Percentiles rank a stretch among this genome's conserved stretches.
phyloP scores from a whole-genome alignment of 2,797 vertebrate species.

The Pterois miles region DNA sequence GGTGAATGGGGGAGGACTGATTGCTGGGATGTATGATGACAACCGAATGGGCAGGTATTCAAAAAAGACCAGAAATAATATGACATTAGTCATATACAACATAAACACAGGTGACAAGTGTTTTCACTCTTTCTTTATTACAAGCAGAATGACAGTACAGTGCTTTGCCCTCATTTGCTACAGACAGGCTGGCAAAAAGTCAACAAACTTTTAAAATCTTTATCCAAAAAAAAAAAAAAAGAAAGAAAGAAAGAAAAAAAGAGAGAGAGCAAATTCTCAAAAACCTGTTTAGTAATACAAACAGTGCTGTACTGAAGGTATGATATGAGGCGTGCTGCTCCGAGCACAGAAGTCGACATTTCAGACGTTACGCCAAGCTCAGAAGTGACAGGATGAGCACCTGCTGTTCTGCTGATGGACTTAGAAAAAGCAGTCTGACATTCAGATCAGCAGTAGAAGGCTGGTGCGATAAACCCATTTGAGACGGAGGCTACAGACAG shows the following conservation, averaged over 20 bases:
- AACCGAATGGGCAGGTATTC: too few relatives aligned
- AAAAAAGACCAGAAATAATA: not conserved
- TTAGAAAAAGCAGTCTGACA: constrained; percentile 80
- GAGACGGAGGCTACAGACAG: constrained; percentile 69
- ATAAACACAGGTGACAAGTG: not conserved
- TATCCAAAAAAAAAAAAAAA: constrained; percentile 62
- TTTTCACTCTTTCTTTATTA: constrained; percentile 88
- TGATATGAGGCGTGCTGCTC: constrained; percentile 69
- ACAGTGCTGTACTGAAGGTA: constrained; percentile 76
- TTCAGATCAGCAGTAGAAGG: constrained; percentile 82
- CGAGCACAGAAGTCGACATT: constrained; percentile 60
- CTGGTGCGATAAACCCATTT: constrained; percentile 81
- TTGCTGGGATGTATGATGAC: too few relatives aligned
- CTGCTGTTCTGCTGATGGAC: constrained; percentile 77
- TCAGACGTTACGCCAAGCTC: constrained; percentile 67
- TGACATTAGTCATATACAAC: not conserved
- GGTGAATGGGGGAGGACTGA: too few relatives aligned
- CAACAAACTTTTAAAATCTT: constrained; percentile 82
- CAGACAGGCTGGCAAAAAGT: constrained; percentile 86
- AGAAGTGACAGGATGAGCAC: constrained; percentile 68
- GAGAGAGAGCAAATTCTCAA: constrained; percentile 53
- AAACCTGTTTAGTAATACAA: constrained; percentile 83
- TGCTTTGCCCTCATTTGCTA: constrained; percentile 87
- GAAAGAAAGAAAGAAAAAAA: too few relatives aligned
- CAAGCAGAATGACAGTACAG: constrained; percentile 88